phyloP scores from a whole-genome alignment of 2,888 invertebrate genomes.

The Camptogramma bilineatum region DNA sequence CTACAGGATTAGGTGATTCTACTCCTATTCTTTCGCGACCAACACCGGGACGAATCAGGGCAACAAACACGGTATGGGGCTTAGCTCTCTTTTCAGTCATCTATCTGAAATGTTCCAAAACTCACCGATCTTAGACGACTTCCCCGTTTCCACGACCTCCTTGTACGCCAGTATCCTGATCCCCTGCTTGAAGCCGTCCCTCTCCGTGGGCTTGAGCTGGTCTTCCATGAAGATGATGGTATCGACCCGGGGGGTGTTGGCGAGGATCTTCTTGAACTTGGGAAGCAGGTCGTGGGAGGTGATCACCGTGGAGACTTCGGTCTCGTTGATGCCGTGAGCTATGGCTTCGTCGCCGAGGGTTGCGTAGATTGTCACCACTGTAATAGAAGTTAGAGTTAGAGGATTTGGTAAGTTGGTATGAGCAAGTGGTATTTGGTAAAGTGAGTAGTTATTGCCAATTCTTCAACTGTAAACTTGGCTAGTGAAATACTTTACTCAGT shows the following conservation, averaged over 20 bases:
- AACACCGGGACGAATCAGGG: too few relatives aligned
- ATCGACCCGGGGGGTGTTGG: constrained; percentile 90
- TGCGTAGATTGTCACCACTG: constrained; percentile 98
- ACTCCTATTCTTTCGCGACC: too few relatives aligned
- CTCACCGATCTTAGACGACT: constrained; percentile 70
- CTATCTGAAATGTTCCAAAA: constrained; percentile 16
- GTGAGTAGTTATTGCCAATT: too few relatives aligned
- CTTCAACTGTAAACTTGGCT: too few relatives aligned
- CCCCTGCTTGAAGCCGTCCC: constrained; percentile 89
- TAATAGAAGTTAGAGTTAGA: constrained; percentile 38
- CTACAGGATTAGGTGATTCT: too few relatives aligned
- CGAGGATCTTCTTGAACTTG: constrained; percentile 93
- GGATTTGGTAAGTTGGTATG: neutral
- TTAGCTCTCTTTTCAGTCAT: too few relatives aligned
- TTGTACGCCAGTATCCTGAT: constrained; percentile 91
- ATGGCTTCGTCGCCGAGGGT: constrained; percentile 98
- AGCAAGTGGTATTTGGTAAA: neutral
- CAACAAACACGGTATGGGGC: too few relatives aligned
- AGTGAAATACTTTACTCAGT: too few relatives aligned
- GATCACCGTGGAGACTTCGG: constrained; percentile 96
- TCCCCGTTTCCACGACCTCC: constrained; percentile 80
- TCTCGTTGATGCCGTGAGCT: constrained; percentile 98
- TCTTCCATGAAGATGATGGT: constrained; percentile 95
- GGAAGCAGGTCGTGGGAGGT: constrained; percentile 96
- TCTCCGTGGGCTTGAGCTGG: constrained; percentile 90